Evolutionary conservation across 1,140 invertebrate species (phyloP).

Genomic region (Aphelenchoides fujianensis): DNA sequence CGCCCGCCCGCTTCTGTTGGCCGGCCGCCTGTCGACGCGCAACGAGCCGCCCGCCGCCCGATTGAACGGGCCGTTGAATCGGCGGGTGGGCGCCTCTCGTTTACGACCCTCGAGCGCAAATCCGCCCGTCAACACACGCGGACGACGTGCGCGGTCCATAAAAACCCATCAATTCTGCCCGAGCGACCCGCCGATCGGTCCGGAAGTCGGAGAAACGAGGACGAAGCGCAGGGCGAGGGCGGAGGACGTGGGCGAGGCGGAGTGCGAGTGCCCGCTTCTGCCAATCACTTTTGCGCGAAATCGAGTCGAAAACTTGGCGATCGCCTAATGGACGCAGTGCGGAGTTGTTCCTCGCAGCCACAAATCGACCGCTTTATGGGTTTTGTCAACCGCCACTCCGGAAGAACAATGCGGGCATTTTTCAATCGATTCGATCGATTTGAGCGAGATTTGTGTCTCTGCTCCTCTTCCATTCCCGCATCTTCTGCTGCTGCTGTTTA

Average conservation of each 20-base stretch:
- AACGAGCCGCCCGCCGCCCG: no score
- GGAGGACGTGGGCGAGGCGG: no score
- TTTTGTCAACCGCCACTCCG: not conserved
- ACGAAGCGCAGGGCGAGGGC: no score
- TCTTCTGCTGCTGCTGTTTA: no score
- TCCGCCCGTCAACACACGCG: no score
- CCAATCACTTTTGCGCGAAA: constrained; percentile 5
- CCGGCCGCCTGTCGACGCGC: no score
- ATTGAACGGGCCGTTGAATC: not conserved
- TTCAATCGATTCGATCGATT: no score
- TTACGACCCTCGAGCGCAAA: not conserved
- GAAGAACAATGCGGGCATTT: no score
- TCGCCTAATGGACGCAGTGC: not conserved
- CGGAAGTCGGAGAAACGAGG: not conserved
- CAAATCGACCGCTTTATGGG: not conserved
- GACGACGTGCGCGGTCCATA: not conserved
- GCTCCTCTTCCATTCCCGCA: no score
- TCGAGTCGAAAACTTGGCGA: not conserved
- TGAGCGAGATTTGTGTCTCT: no score
- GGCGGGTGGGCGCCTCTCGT: not conserved
- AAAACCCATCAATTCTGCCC: not conserved
- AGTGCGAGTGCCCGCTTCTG: not conserved
- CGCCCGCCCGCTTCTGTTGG: no score
- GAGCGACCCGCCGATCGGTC: not conserved
- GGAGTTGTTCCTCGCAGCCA: not conserved